Base-by-base conservation (phyloP, 2,797 vertebrate species). In the Lycodopsis pacificus region DNA sequence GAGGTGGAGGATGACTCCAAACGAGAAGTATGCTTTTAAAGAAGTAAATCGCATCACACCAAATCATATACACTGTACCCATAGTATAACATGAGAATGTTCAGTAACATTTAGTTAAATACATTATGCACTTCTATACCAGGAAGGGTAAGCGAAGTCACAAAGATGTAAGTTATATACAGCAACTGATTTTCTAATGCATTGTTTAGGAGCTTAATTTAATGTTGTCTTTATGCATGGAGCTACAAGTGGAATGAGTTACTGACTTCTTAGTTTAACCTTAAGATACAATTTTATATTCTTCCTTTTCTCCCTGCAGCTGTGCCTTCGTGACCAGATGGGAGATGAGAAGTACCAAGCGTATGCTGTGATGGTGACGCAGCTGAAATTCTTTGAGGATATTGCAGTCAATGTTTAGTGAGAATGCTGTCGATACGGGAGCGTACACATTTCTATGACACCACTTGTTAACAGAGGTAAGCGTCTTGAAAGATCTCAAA, bases 331-430 rank as follows among this genome's bases (percentile, higher is more conserved):
- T 81, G 85, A 97, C 67, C 94, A 95, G n/a, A 96, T 99, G 96
- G 96, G 97, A 69, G 96, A 96, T 70, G 97, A 98, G 25, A 95
- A 94, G 81, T 99, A 98, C 14, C 76, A 76, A 20, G 62, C 87
- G 40, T 99, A 97, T 56, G 95, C 96, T 3, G 93, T 95, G 10
- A 99, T 98, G 96, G 97, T 96, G 85, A 96, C 93, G 44, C 98
- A 99, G 76, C 91, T 99, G 32, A 99, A 99, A 88, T 99, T 99
- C 87, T 97, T 99, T 72, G 98, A 99, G 93, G 98, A 99, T 58
- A 96, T 95, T 13, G 89, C 90, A 11, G 83, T 95, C n/a, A 93
- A 90, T 59, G 85, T 88, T 65, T 95, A 91, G 81, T 70, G 42
- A 64, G 57, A 54, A 20, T 4, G 5, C 13, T 65, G 17, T 30